Evolutionary conservation across 2,113 vertebrate genomes (phyloP).

Genomic region (Antigone vipio): DNA sequence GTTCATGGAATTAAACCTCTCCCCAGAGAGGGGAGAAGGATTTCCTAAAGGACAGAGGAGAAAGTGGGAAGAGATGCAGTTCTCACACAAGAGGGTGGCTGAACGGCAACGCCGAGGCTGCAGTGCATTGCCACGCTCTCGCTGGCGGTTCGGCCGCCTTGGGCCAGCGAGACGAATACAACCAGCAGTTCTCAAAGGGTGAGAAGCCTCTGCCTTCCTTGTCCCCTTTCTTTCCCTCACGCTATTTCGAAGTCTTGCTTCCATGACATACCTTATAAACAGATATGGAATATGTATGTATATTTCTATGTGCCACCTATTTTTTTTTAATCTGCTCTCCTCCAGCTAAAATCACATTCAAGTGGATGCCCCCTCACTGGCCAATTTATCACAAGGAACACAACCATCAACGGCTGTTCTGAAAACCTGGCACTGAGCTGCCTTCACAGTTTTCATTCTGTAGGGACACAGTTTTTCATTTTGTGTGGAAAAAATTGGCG

Average conservation of each 20-base stretch:
- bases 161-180: background rate
- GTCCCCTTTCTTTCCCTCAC: background rate
- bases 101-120: background rate
- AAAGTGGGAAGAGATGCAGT: too few relatives aligned
- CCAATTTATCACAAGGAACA: background rate
- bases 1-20: background rate
- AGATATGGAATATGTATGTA: too few relatives aligned
- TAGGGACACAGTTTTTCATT: background rate
- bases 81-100: background rate
- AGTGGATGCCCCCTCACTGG: background rate
- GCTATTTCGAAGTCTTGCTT: background rate
- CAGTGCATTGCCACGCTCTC: fast-evolving
- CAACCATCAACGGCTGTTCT: background rate
- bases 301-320: background rate
- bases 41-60: background rate
- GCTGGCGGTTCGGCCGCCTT: fast-evolving
- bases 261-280: background rate
- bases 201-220: background rate
- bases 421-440: background rate
- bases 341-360: background rate
- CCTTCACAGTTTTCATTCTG: background rate
- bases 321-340: background rate
- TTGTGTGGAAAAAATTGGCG: background rate
- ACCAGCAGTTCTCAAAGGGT: background rate
- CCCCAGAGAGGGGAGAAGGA: background rate